Evolutionary conservation across 2,113 vertebrate species (phyloP).

Genomic region (Enhydra lutris): DNA sequence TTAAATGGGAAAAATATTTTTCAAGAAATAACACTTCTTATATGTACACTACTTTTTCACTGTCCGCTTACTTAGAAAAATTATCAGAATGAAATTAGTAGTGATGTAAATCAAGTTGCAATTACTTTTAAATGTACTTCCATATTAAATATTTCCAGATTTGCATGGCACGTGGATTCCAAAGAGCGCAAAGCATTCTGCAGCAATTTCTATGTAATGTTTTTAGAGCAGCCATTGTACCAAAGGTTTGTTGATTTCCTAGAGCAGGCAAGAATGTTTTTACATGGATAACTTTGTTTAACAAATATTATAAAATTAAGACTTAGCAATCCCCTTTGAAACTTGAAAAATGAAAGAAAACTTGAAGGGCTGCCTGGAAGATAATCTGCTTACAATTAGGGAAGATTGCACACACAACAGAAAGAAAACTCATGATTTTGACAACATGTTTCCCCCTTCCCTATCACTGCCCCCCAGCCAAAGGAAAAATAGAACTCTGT

Average conservation of each 20-base stretch:
- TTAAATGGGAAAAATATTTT: background rate
- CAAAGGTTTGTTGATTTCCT: background rate
- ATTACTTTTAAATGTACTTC: background rate
- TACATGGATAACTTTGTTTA: background rate
- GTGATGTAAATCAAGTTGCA: background rate
- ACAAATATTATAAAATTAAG: background rate
- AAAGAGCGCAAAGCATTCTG: background rate
- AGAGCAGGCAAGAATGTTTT: background rate
- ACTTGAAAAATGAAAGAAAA: background rate
- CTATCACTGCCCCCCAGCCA: background rate
- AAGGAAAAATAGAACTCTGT: background rate
- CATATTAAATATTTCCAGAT: background rate
- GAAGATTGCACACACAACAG: background rate
- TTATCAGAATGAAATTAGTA: background rate
- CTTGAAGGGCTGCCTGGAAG: background rate
- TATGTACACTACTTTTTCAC: background rate
- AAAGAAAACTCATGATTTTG: background rate
- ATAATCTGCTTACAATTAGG: background rate
- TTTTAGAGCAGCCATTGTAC: background rate
- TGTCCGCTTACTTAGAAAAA: background rate
- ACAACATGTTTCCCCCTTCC: accelerated
- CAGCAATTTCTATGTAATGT: background rate
- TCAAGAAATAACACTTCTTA: background rate
- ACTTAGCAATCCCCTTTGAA: background rate
- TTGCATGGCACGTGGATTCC: background rate